Evolutionary conservation across 1,140 invertebrate genomes (phyloP).

Genomic region (Drosophila elegans): DNA sequence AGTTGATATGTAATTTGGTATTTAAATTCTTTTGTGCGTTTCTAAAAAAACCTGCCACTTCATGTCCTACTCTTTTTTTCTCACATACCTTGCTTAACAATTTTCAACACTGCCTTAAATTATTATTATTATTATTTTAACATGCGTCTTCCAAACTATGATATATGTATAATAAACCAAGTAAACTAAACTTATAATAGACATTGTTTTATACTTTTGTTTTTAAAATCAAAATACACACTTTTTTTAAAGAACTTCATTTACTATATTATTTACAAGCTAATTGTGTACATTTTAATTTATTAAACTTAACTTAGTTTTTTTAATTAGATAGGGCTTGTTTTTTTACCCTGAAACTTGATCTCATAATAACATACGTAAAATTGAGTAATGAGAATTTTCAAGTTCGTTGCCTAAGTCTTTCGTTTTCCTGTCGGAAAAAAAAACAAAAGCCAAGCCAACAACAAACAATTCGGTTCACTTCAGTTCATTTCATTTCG

Average conservation of each 20-base stretch:
- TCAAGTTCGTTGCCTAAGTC: slow-evolving; percentile 76
- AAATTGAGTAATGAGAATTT: background rate
- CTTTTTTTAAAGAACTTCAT: no score
- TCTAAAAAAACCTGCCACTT: background rate
- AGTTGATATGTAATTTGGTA: slow-evolving; percentile 55
- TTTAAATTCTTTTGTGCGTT: slow-evolving; percentile 48
- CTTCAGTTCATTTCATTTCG: slow-evolving; percentile 67
- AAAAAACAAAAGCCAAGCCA: background rate
- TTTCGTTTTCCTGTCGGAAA: slow-evolving; percentile 48
- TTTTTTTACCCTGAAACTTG: background rate
- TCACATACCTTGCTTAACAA: background rate
- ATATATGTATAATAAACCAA: no score
- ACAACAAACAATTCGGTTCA: slow-evolving; percentile 52
- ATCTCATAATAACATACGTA: background rate
- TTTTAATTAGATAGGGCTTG: no score
- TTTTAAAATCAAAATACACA: no score
- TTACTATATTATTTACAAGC: no score
- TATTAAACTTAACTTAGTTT: no score
- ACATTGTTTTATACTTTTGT: no score
- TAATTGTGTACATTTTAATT: no score
- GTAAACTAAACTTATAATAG: no score
- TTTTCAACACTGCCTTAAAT: no score
- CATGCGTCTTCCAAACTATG: no score
- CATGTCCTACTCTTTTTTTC: background rate
- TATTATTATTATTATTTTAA: no score